Evolutionary conservation across 1,140 invertebrate genomes (phyloP), one percentile per base, ranked within the genome.

Genomic region (Pseudomyrmex concolor): DNA sequence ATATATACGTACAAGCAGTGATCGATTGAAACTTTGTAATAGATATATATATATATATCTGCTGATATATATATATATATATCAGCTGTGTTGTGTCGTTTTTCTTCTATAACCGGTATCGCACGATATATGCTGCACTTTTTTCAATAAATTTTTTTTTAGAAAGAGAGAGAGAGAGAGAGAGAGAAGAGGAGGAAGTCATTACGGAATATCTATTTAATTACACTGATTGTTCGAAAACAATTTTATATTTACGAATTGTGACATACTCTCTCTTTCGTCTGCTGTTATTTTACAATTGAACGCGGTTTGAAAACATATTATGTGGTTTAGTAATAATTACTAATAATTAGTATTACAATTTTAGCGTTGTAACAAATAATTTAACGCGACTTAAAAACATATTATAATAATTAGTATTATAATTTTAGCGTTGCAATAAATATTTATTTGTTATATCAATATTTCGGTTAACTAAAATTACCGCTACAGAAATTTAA

Each of bases 21-120:
- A 80, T 80, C 66, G 66, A 80, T 80, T 70, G 54, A 71, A 80
- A 60, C 54, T 80, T 59, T 54, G 15, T 60, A 55, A 43, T 17
- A 19, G 34, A 34, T 34, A 34, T 4, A 7, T 34, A 25, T 25
- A 34, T 9, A 25, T 12, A 12, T 66, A 4, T n/a, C n/a, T n/a
- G n/a, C n/a, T n/a, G 34, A 34, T 34, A 34, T 4, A 7, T 34
- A 25, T 25, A 34, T 9, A 25, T 12, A 12, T 66, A 4, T n/a
- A n/a, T n/a, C 50, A 1, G 12, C 17, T 48, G 45, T 55, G 51
- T 67, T 77, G 54, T 64, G 45, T 9, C 10, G 10, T 25, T 19
- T 19, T 13, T 25, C 25, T 15, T 12, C n/a, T 68, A 48, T 59
- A 1, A 17, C 66, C 43, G 10, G 19, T 45, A 51, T 25, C 48